phyloP scores from a whole-genome alignment of 2,797 vertebrate species.

The Arnoldichthys spilopterus region DNA sequence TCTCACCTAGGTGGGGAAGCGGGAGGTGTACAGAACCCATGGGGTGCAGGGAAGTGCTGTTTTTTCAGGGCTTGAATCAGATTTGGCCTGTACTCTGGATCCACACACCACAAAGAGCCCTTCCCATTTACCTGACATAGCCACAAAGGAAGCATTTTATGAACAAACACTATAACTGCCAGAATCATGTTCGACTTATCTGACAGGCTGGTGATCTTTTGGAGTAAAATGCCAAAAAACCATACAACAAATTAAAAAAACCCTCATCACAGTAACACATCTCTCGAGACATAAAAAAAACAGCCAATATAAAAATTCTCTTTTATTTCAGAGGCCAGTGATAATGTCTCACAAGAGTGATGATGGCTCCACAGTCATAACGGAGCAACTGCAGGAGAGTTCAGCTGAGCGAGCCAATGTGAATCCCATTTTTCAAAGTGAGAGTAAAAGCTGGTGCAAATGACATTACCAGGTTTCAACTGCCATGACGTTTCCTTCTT shows the following conservation, averaged over 20 bases:
- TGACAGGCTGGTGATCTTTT: no score
- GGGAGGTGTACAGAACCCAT: constrained; percentile 90
- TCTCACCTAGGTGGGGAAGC: constrained; percentile 90
- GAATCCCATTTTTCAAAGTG: no score
- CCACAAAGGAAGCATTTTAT: neutral
- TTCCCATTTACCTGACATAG: constrained; percentile 90
- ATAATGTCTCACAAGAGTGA: no score
- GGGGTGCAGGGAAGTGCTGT: constrained; percentile 91
- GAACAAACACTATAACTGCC: neutral
- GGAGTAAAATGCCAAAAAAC: no score
- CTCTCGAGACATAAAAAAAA: no score
- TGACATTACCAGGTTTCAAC: constrained; percentile 87
- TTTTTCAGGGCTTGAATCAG: constrained; percentile 96
- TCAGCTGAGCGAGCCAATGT: no score
- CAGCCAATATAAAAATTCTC: no score
- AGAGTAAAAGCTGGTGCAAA: constrained; percentile 73
- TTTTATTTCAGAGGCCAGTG: no score
- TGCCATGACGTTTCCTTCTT: constrained; percentile 88
- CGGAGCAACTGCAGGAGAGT: neutral
- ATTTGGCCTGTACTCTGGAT: constrained; percentile 95
- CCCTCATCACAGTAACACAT: no score
- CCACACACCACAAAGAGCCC: constrained; percentile 96
- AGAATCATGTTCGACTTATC: no score
- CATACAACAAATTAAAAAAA: no score
- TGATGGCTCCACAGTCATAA: neutral